These are phyloP conservation scores for Oeneis ivallda DNA, from an alignment of 2,888 invertebrate species.

Conservation along the genomic window DNA sequence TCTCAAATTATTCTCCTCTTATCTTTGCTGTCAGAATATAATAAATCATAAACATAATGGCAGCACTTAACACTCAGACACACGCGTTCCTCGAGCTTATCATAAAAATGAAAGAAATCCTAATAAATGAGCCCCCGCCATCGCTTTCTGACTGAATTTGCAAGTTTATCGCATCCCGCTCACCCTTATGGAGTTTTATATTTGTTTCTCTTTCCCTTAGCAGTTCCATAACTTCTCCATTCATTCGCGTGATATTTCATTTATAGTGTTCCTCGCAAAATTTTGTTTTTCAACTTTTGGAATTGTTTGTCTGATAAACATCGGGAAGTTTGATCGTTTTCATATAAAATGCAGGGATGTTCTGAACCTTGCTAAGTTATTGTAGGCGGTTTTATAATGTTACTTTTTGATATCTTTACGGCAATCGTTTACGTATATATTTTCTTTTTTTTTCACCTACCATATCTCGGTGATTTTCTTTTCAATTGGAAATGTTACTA, in stretches of 20 bases:
- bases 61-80: slow-evolving; percentile 46
- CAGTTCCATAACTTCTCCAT: slow-evolving; percentile 25
- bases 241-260: slow-evolving; percentile 32
- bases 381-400: not conserved
- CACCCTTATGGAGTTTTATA: slow-evolving; percentile 13
- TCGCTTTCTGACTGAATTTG: slow-evolving; percentile 31
- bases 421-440: not conserved
- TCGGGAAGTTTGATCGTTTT: slow-evolving; percentile 17
- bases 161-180: slow-evolving; percentile 28
- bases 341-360: slow-evolving; percentile 10
- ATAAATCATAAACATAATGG: slow-evolving; percentile 49
- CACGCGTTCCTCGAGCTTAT: slow-evolving; percentile 49
- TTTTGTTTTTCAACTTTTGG: slow-evolving; percentile 32
- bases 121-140: slow-evolving; percentile 38
- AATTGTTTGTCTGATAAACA: slow-evolving; percentile 12
- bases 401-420: not conserved
- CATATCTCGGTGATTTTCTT: too few species aligned
- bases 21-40: slow-evolving; percentile 39
- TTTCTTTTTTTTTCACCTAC: too few species aligned
- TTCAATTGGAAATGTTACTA: too few species aligned
- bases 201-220: slow-evolving; percentile 15
- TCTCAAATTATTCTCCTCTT: not conserved
- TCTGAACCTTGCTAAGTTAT: not conserved
- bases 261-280: slow-evolving; percentile 27
- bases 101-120: slow-evolving; percentile 44